Base-by-base conservation (phyloP, 2,113 vertebrate genomes). In the Semicossyphus pulcher region DNA sequence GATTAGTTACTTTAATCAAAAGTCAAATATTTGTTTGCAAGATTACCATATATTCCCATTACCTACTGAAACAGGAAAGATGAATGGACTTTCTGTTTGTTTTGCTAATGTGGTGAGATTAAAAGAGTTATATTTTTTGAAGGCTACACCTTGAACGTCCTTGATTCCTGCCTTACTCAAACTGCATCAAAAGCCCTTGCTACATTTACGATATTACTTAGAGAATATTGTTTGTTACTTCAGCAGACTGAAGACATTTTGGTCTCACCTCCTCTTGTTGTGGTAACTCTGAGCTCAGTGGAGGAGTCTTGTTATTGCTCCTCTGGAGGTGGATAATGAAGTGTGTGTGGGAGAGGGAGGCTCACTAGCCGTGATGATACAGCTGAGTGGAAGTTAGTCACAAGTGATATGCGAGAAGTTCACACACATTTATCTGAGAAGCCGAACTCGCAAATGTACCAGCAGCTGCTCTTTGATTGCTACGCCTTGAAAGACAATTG, bases 251-350 rank as follows among this genome's bases (percentile, higher is more conserved):
- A 58, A 20, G 3, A 51, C 11, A 49, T 37, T 20, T 31, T 23
- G 31, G 28, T 61, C 31, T 32, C 10, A 21, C 57, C 58, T 60
- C 54, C 57, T 77, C 44, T 12, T 58, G 21, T 32, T 31, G 12
- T 44, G 21, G 18, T 37, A 26, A 23, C 52, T 54, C 47, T 75
- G 12, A 68, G 31, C 18, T 76, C 72, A 49, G 44, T 14, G 7
- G 20, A 79, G 77, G 77, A 78, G 56, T 58, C 5, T 3, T 72
- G 52, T 52, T 84, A 39, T 84, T 83, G 61, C 51, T 47, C 20
- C 67, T 29, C 44, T 67, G 66, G 36, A 56, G 44, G 36, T 8
- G 28, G 54, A 79, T 62, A 76, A 76, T 78, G 48, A 81, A 45
- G 23, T 79, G 20, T 20, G 44, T 49, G 66, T 68, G 53, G 62